Evolutionary conservation across 2,797 vertebrate genomes (phyloP), one percentile per base, ranked within the genome.

Genomic region (Adelosebastes latens): DNA sequence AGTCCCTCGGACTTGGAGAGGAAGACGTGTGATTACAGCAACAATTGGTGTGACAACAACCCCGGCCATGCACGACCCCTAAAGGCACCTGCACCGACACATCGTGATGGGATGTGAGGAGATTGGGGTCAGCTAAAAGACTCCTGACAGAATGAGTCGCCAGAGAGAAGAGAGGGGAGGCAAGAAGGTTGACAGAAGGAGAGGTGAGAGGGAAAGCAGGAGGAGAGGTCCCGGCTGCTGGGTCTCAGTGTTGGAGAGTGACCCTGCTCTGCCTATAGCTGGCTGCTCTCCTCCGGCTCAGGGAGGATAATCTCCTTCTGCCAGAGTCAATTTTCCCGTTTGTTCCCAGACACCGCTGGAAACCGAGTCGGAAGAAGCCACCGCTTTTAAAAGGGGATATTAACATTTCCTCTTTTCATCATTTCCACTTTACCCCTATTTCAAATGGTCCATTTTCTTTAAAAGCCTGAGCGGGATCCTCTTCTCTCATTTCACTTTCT

Each of bases 231-330:
- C 56, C 63, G 86, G 77, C 88, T 81, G 75, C 79, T 81, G 72
- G 80, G 80, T 78, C 73, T 75, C 56, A 8, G 69, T 63, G 83
- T 56, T 82, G 71, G 74, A 88, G 24, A 29, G 79, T 79, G 83
- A 88, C 88, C 81, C 85, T 32, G 71, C 77, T 86, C 72, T 53
- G 53, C 71, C 76, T 83, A 65, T 32, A 74, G 79, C 81, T 73
- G 79, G 70, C 73, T 81, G 62, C 59, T 70, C 74, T 86, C 62
- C 77, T 67, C 60, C 0, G 4, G 59, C 85, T 85, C 52, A 29
- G 59, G 46, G 79, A 87, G 75, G 74, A 90, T 93, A 93, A 93
- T 92, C 91, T 93, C 65, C 85, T 83, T 83, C 78, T 92, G 89
- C 85, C 84, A 84, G 80, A 92, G 85, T 80, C 78, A 59, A 79